phyloP scores from a whole-genome alignment of 92 coral and sea anemone species.

The Parazoanthus atlanticus region DNA sequence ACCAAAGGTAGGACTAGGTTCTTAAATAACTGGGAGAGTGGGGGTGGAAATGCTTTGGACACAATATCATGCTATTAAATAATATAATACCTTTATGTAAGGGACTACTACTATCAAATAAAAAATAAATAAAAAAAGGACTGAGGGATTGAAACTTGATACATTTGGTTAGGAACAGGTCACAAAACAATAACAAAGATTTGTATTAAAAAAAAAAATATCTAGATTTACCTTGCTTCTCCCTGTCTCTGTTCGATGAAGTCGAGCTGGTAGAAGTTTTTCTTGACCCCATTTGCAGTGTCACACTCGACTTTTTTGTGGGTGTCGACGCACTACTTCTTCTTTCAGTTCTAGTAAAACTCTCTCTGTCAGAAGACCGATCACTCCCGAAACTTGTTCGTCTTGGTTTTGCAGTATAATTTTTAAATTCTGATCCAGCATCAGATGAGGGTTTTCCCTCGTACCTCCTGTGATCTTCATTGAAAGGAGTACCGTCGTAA shows the following conservation, averaged over 20 bases:
- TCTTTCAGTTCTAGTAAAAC: neutral
- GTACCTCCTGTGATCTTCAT: neutral
- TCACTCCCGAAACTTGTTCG: conserved; percentile 26
- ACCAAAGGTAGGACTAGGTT: too few relatives aligned
- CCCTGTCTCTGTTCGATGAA: conserved; percentile 33
- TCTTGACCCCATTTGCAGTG: conserved; percentile 32
- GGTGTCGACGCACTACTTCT: conserved; percentile 26
- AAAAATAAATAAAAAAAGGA: too few relatives aligned
- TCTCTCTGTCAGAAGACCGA: conserved; percentile 7
- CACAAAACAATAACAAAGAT: conserved; percentile 1
- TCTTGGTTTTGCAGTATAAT: neutral
- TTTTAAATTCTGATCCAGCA: conserved; percentile 20
- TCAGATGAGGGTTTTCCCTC: conserved; percentile 15
- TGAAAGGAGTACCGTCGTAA: neutral
- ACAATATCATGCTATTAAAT: too few relatives aligned
- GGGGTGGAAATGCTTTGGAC: too few relatives aligned
- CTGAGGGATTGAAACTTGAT: neutral
- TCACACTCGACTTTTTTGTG: conserved; percentile 36
- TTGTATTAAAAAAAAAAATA: too few relatives aligned
- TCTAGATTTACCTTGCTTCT: conserved; percentile 31
- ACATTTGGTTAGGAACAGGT: neutral
- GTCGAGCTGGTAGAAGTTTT: conserved; percentile 14
- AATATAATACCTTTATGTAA: too few relatives aligned
- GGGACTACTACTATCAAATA: too few relatives aligned
- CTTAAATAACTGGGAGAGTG: too few relatives aligned